Percentiles rank a stretch among this genome's conserved stretches.
Evolutionary conservation across 2,113 vertebrate species (phyloP).

Genomic region (Cottus gobio): DNA sequence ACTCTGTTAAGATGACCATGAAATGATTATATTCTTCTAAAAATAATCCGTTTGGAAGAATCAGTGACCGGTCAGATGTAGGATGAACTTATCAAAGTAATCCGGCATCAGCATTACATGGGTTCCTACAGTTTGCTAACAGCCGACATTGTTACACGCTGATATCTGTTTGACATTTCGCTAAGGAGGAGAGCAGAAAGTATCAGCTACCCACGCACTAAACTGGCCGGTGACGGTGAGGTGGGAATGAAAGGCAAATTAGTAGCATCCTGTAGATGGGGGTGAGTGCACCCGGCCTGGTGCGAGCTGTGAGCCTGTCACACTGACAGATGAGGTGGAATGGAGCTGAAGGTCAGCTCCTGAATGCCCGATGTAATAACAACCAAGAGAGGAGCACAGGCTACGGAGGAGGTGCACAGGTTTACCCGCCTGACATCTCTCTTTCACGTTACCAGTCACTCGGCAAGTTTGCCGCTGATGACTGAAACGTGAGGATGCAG

Average conservation of each 20-base stretch:
- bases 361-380: slow-evolving; percentile 64
- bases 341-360: slow-evolving; percentile 72
- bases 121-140: slow-evolving; percentile 1
- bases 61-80: slow-evolving; percentile 9
- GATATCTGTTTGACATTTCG: slow-evolving; percentile 28
- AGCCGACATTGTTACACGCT: slow-evolving; percentile 9
- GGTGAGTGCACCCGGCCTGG: slow-evolving; percentile 17
- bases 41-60: not conserved
- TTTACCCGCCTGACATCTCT: slow-evolving; percentile 54
- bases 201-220: slow-evolving; percentile 3
- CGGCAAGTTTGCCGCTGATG: slow-evolving; percentile 37
- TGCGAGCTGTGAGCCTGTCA: slow-evolving; percentile 54
- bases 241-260: slow-evolving; percentile 30
- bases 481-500: slow-evolving; percentile 28
- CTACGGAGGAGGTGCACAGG: slow-evolving; percentile 31
- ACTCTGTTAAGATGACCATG: not conserved
- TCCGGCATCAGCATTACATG: not conserved
- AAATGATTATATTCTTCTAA: not conserved
- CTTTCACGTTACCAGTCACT: slow-evolving; percentile 42
- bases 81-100: slow-evolving; percentile 13
- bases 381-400: slow-evolving; percentile 27
- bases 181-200: slow-evolving; percentile 20
- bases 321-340: slow-evolving; percentile 68
- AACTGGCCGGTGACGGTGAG: slow-evolving; percentile 15
- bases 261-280: slow-evolving; percentile 42